phyloP scores from a whole-genome alignment of 2,888 invertebrate genomes.

The Perizoma affinitatum region DNA sequence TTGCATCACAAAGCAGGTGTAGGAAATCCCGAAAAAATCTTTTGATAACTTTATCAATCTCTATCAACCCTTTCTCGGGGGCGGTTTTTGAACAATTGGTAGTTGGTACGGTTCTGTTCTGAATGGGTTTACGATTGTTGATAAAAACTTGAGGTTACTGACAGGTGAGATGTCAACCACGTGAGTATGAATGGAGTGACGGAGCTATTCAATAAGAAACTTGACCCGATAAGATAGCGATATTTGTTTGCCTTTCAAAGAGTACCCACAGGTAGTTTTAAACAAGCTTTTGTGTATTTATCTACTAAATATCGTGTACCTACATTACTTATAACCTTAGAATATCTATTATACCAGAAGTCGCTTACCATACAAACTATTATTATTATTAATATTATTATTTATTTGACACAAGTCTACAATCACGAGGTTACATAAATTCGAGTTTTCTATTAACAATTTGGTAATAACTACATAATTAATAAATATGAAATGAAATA shows the following conservation, averaged over 20 bases:
- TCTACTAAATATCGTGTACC: conserved; percentile 42
- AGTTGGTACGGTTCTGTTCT: conserved; percentile 50
- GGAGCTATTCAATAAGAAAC: conserved; percentile 55
- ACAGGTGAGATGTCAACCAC: conserved; percentile 80
- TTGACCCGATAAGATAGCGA: conserved; percentile 69
- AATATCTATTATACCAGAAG: too few relatives aligned
- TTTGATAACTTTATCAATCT: conserved; percentile 81
- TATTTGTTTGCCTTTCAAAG: conserved; percentile 37
- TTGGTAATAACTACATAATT: too few relatives aligned
- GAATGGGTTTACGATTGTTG: conserved; percentile 75
- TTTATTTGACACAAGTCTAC: too few relatives aligned
- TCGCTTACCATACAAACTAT: too few relatives aligned
- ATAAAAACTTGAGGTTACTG: conserved; percentile 73
- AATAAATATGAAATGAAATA: too few relatives aligned
- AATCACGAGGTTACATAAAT: too few relatives aligned
- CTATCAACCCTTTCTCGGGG: conserved; percentile 73
- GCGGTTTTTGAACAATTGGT: conserved; percentile 71
- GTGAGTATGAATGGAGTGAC: conserved; percentile 49
- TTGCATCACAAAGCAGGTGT: conserved; percentile 78
- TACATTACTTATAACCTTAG: not conserved
- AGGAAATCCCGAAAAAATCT: conserved; percentile 56
- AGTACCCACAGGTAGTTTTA: conserved; percentile 51
- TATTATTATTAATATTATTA: too few relatives aligned
- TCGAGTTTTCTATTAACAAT: too few relatives aligned
- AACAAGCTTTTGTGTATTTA: conserved; percentile 48